Evolutionary conservation across 2,888 invertebrate genomes (phyloP).

Genomic region (Cynaeus angustus): DNA sequence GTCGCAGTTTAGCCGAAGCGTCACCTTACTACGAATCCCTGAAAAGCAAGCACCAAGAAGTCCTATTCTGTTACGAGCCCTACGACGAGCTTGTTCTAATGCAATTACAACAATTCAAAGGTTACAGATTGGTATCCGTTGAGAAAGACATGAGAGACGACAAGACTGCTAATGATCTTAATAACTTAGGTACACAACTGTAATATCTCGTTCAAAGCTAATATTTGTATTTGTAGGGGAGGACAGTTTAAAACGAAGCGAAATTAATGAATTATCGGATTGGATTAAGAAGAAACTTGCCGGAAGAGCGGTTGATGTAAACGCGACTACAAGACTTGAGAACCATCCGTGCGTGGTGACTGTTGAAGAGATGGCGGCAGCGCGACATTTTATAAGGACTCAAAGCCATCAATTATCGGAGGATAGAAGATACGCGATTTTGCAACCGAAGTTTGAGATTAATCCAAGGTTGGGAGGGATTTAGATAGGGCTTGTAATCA

Average conservation of each 20-base stretch:
- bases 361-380: conserved; percentile 97
- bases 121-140: conserved; percentile 86
- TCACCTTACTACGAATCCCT: conserved; percentile 97
- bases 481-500: neutral
- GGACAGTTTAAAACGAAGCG: conserved; percentile 81
- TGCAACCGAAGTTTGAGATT: conserved; percentile 94
- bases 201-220: too few species aligned
- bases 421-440: conserved; percentile 87
- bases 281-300: conserved; percentile 86
- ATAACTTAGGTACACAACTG: conserved; percentile 75
- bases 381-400: conserved; percentile 94
- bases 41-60: conserved; percentile 90
- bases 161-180: conserved; percentile 75
- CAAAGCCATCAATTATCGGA: conserved; percentile 88
- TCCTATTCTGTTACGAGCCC: conserved; percentile 96
- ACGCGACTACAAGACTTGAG: conserved; percentile 88
- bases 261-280: conserved; percentile 85
- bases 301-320: conserved; percentile 88
- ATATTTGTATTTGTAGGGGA: conserved; percentile 71
- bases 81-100: conserved; percentile 96
- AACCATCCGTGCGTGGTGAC: conserved; percentile 96
- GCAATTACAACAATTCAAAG: conserved; percentile 89
- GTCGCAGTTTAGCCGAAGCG: conserved; percentile 92
- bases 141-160: conserved; percentile 94
- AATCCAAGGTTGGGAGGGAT: conserved; percentile 83